Evolutionary conservation across 2,797 vertebrate genomes (phyloP), one percentile per base, ranked within the genome.

Genomic region (Danionella dracula): DNA sequence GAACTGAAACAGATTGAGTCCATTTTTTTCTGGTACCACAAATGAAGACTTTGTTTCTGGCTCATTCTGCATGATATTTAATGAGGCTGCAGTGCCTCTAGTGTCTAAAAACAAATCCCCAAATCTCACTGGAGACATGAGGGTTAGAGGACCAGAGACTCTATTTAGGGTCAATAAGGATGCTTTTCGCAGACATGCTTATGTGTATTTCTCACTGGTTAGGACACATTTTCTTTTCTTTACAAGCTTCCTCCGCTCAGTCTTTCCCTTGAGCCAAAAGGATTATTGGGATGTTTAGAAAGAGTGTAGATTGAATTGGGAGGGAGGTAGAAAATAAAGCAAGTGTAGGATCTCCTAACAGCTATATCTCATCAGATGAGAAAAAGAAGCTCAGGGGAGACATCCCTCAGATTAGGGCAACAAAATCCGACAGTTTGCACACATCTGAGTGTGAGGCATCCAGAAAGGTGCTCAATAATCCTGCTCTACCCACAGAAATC

Each of bases 401-500:
- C 55, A 57, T 78, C 66, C 67, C 56, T 71, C 48, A 65, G 76
- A 84, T 86, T 81, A 77, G 57, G 73, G 56, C 41, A 23, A 59
- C 58, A 49, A 20, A 71, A 79, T 68, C 15, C 6, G 38, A 38
- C 46, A 82, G 69, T 82, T 81, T 83, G 78, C 63, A 20, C 58
- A 61, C 15, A 13, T 19, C 31, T 35, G 50, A 27, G 55, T 53
- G 54, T 19, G 53, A 5, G 64, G 69, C 74, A 37, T 85, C 85
- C 79, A 72, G 62, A 54, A 79, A 82, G 76, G 79, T 69, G 85
- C 82, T 88, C 84, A 86, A 88, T 88, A 85, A 89, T 82, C 78
- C 85, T 79, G 85, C 85, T 85, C 85, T 85, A 87, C 87, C 85
- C 82, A 83, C 74, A 81, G 83, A 84, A 89, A 88, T 90, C 85